Evolutionary conservation across 2,113 vertebrate genomes (phyloP).

Genomic region (Ceratotherium simum): DNA sequence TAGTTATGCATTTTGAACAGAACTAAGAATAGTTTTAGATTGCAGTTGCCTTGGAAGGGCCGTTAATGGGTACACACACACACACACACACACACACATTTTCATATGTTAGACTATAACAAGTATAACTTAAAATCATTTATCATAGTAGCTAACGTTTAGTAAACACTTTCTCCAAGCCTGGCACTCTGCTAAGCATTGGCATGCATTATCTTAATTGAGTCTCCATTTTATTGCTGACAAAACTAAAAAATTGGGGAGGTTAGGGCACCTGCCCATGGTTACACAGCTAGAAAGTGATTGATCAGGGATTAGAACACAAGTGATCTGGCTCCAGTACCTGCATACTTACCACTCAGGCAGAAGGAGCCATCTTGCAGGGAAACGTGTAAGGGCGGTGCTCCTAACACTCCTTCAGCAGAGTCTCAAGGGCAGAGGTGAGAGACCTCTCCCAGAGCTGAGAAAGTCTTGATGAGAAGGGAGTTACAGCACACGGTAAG

Average conservation of each 20-base stretch:
- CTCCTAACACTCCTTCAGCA: neutral
- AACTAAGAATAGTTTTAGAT: neutral
- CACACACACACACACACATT: neutral
- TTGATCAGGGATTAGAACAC: neutral
- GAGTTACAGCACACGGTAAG: neutral
- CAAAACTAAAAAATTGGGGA: neutral
- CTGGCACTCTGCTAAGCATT: neutral
- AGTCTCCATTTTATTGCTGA: neutral
- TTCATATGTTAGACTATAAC: neutral
- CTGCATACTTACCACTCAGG: neutral
- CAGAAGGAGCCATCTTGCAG: neutral
- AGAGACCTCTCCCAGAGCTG: neutral
- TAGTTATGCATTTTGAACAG: neutral
- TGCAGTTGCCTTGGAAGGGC: neutral
- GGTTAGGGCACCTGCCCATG: neutral
- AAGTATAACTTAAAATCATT: neutral
- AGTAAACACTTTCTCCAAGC: neutral
- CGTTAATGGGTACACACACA: neutral
- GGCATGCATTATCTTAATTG: neutral
- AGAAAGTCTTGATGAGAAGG: neutral
- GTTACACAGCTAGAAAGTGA: neutral
- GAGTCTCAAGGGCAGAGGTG: neutral
- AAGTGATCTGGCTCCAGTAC: neutral
- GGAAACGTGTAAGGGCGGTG: neutral
- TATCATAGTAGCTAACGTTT: neutral